Base-by-base conservation (phyloP, 2,797 vertebrate genomes). In the Clarias fuscus region DNA sequence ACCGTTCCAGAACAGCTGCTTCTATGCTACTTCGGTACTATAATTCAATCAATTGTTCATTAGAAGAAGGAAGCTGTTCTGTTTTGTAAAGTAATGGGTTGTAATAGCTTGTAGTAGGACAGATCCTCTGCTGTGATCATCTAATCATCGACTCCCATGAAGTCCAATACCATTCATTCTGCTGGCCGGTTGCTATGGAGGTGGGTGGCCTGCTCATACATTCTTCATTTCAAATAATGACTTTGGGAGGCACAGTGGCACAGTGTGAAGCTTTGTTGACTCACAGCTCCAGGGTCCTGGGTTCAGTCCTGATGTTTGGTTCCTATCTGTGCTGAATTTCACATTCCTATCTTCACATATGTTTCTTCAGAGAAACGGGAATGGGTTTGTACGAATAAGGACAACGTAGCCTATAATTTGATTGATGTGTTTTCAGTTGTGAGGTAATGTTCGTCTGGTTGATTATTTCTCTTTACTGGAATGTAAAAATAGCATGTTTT, bases 221-320 rank as follows among this genome's bases (percentile, higher is more conserved):
- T 81, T 53, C 67, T 67, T 67, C 24, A 82, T 27, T 65, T 81
- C 40, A 65, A 81, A 24, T 80, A 62, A 40, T 40, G n/a, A 30
- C 17, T 62, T 62, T 8, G 24, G 40, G 64, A 53, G n/a, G 62
- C 78, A 81, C 8, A 40, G 59, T 33, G 33, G 56, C 77, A 61
- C 76, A 61, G 17, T 64, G 59, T 30, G 64, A 67, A 17, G 5
- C 56, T 37, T 37, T 65, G 15, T n/a, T 65, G 61, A 64, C 37
- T 48, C 13, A 40, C 37, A 40, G 58, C 18, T 62, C 4, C 58
- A 62, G 33, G 33, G 77, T 40, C 22, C 56, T 40, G 30, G 22
- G 77, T 62, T 62, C 53, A 40, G 7, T 64, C 22, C 77, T 43
- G 5, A 7, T 7, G 20, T 30, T 30, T 20, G n/a, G n/a, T 27